phyloP scores from a whole-genome alignment of 2,888 invertebrate species.

The Ashinkailepas kermadecensis region DNA sequence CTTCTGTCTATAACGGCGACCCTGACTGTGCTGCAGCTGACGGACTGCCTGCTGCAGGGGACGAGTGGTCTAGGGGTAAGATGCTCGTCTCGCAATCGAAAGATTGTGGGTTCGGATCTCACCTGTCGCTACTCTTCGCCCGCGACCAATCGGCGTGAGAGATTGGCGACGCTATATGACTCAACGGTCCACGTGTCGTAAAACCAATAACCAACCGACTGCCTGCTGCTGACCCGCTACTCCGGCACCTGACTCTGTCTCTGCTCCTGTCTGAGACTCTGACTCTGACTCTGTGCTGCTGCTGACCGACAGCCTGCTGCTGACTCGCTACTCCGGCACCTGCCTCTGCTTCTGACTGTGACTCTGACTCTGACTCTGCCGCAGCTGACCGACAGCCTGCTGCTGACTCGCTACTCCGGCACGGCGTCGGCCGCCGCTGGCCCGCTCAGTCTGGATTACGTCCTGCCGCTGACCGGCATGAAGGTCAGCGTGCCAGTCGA shows the following conservation, averaged over 20 bases:
- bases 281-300: constrained; percentile 37
- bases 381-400: constrained; percentile 37
- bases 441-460: constrained; percentile 44
- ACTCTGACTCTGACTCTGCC: constrained; percentile 33
- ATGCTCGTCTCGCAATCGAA: too few species aligned
- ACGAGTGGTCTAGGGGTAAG: too few species aligned
- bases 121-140: too few species aligned
- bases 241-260: too few species aligned
- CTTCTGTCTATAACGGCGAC: too few species aligned
- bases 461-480: constrained; percentile 49
- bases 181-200: too few species aligned
- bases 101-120: too few species aligned
- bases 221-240: background rate
- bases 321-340: background rate
- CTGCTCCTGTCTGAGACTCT: too few species aligned
- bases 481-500: constrained; percentile 43
- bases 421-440: constrained; percentile 25
- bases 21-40: constrained; percentile 40
- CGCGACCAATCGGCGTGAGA: too few species aligned
- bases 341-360: constrained; percentile 21
- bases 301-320: constrained; percentile 30
- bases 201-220: too few species aligned
- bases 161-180: too few species aligned
- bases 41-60: constrained; percentile 43
- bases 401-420: background rate